A percentile compares a stretch with the other conserved stretches of the same genome.
Conservation (phyloP, 2,797 vertebrate species). For the Oreochromis grahami region DNA sequence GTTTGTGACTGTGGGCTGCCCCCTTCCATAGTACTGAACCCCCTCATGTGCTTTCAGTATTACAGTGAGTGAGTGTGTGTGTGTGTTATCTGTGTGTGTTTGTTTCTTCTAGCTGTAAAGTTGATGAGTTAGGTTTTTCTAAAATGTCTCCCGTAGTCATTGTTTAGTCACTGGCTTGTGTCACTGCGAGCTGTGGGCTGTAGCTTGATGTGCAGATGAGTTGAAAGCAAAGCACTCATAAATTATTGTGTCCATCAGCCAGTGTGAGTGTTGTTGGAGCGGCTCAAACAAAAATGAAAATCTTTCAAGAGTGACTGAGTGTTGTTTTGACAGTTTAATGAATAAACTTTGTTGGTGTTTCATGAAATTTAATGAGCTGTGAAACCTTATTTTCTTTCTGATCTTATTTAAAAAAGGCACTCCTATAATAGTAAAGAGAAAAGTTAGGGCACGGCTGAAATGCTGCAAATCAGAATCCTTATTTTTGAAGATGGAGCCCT, state of each 20-base stretch:
- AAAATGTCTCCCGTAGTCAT: neutral
- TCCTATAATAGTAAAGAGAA: neutral
- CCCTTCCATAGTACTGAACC: neutral
- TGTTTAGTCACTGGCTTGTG: neutral
- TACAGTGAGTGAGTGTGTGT: neutral
- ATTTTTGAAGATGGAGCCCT: slow-evolving; percentile 4
- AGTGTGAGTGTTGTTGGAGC: neutral
- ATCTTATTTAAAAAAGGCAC: neutral
- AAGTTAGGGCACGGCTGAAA: neutral
- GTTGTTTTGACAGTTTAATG: slow-evolving; percentile 40
- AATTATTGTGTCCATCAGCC: neutral
- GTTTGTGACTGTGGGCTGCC: slow-evolving; percentile 19
- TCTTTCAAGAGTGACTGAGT: neutral
- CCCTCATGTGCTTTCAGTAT: slow-evolving; percentile 31
- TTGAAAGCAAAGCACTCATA: neutral
- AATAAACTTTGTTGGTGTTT: slow-evolving; percentile 29
- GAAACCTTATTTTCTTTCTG: slow-evolving; percentile 25
- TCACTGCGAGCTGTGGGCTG: neutral
- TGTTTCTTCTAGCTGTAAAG: neutral
- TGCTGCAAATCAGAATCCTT: neutral
- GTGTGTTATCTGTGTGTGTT: neutral
- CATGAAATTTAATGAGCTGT: slow-evolving; percentile 15
- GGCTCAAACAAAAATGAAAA: neutral
- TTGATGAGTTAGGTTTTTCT: neutral
- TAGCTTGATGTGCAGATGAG: neutral